Conservation (phyloP, 2,888 invertebrate genomes). For the Eupithecia subfuscata region DNA sequence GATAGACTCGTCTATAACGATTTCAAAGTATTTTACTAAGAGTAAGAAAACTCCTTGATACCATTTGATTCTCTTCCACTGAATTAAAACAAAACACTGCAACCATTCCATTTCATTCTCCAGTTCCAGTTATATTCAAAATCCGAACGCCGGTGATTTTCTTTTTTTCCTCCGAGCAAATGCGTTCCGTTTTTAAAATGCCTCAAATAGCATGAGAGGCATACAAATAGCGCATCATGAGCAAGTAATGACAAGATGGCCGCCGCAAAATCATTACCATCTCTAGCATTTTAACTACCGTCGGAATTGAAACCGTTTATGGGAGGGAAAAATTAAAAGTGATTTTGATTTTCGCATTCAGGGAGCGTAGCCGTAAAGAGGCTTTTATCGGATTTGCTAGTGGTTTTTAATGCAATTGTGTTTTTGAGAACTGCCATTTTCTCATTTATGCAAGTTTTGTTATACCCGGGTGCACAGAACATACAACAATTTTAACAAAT, state of each 20-base stretch:
- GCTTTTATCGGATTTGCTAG: slow-evolving; percentile 1
- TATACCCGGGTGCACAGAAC: background rate
- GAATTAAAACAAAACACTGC: slow-evolving; percentile 1
- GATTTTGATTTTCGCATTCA: slow-evolving; percentile 44
- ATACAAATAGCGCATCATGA: slow-evolving; percentile 57
- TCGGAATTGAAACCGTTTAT: slow-evolving; percentile 61
- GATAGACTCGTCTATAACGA: background rate
- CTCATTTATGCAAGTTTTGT: background rate
- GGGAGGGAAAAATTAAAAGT: slow-evolving; percentile 56
- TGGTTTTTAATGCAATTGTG: background rate
- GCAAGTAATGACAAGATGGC: slow-evolving; percentile 57
- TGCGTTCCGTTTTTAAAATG: slow-evolving; percentile 41
- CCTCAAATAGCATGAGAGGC: slow-evolving; percentile 47
- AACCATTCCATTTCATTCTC: slow-evolving; percentile 4
- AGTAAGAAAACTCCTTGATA: background rate
- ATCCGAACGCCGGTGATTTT: slow-evolving; percentile 27
- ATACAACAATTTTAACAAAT: background rate
- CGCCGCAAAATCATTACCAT: slow-evolving; percentile 56
- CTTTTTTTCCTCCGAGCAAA: slow-evolving; percentile 25
- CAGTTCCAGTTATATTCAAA: slow-evolving; percentile 21
- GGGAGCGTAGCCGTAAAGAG: slow-evolving; percentile 38
- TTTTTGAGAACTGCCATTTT: background rate
- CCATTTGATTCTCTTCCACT: background rate
- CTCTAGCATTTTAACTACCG: slow-evolving; percentile 51
- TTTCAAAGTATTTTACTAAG: background rate